Evolutionary conservation across 1,140 invertebrate genomes (phyloP).

Genomic region (Cotesia typhae): DNA sequence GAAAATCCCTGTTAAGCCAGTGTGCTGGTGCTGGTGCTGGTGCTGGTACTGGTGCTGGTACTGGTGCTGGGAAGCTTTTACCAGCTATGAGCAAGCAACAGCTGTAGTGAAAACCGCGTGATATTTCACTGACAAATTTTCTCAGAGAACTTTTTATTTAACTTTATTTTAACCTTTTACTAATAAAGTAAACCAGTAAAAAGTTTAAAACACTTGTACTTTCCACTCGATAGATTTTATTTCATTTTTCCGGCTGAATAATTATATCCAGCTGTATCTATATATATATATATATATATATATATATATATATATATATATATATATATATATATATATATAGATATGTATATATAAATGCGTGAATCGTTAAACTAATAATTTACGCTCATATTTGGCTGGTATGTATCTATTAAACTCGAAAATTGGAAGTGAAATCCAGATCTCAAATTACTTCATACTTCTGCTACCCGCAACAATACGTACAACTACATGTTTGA

Average conservation of each 20-base stretch:
- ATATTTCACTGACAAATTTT: conserved; percentile 15
- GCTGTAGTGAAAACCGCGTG: conserved; percentile 22
- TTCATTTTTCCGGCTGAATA: too few species aligned
- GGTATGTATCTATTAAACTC: conserved; percentile 16
- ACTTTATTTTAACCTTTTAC: neutral
- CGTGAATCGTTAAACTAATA: neutral
- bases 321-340: neutral
- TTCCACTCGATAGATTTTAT: too few species aligned
- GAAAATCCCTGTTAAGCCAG: conserved; percentile 16
- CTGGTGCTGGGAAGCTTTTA: neutral
- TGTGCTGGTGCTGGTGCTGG: too few species aligned
- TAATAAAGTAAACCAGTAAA: conserved; percentile 5
- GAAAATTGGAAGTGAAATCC: conserved; percentile 1
- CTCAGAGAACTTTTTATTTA: neutral
- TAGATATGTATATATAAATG: neutral
- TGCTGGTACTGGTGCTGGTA: too few species aligned
- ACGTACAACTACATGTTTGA: neutral
- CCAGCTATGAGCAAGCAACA: conserved; percentile 12
- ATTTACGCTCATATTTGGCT: neutral
- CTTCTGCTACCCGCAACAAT: neutral
- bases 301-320: too few species aligned
- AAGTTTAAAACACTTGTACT: too few species aligned
- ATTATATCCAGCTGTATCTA: too few species aligned
- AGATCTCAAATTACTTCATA: neutral
- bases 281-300: neutral